Percentiles rank a stretch among this genome's conserved stretches.
Conservation (phyloP, 2,113 vertebrate species). For the Pao palembangensis region DNA sequence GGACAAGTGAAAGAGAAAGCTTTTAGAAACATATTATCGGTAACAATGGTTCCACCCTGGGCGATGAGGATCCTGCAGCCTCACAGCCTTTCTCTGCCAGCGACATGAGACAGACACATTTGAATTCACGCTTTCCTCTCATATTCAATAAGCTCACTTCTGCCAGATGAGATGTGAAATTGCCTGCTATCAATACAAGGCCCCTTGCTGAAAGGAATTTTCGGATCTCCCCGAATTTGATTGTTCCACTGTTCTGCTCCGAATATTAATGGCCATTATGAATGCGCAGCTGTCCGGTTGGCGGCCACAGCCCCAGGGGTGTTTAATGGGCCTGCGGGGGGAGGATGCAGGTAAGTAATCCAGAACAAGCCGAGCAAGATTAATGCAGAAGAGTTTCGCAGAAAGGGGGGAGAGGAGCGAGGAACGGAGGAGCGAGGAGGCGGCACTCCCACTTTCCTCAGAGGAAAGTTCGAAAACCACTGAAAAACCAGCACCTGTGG, state of each 20-base stretch:
- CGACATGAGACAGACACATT: slow-evolving; percentile 57
- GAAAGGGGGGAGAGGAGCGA: slow-evolving; percentile 7
- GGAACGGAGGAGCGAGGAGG: slow-evolving; percentile 2
- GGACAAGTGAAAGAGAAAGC: slow-evolving; percentile 38
- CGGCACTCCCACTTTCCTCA: background rate
- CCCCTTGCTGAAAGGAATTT: slow-evolving; percentile 65
- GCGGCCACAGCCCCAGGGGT: slow-evolving; percentile 48
- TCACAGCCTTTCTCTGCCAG: slow-evolving; percentile 26
- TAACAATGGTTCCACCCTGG: slow-evolving; percentile 52
- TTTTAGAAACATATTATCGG: slow-evolving; percentile 62
- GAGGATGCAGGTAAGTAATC: slow-evolving; percentile 48
- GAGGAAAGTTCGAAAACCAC: background rate
- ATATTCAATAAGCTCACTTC: slow-evolving; percentile 69
- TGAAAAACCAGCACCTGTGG: too few relatives aligned
- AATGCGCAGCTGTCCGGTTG: slow-evolving; percentile 55
- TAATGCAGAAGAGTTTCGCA: slow-evolving; percentile 40
- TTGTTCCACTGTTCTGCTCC: slow-evolving; percentile 67
- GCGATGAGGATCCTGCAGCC: slow-evolving; percentile 32
- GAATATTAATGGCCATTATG: slow-evolving; percentile 68
- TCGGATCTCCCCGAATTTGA: slow-evolving; percentile 60
- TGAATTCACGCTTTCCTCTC: slow-evolving; percentile 51
- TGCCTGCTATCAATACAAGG: slow-evolving; percentile 58
- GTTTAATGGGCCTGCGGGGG: slow-evolving; percentile 51
- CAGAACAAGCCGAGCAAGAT: slow-evolving; percentile 45
- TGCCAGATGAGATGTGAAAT: slow-evolving; percentile 74